Percentiles rank a stretch among this genome's conserved stretches.
phyloP scores from a whole-genome alignment of 1,140 invertebrate species.

The Atta colombica region DNA sequence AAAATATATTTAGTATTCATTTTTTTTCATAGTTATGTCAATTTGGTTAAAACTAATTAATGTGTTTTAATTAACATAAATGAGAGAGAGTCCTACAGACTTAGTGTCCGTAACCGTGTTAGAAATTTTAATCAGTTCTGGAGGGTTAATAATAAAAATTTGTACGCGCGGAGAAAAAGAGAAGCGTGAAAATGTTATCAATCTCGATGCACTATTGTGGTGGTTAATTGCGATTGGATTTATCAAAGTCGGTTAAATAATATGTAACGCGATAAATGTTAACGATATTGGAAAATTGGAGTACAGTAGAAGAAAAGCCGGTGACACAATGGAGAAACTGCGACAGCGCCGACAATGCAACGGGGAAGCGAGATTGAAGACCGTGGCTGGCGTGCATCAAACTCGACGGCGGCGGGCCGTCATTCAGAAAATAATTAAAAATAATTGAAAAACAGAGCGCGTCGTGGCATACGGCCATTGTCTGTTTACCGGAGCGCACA shows the following conservation, averaged over 20 bases:
- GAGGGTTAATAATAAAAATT: not conserved
- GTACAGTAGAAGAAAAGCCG: slow-evolving; percentile 44
- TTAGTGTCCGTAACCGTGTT: no score
- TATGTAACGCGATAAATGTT: slow-evolving; percentile 26
- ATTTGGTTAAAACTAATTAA: no score
- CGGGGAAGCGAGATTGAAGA: slow-evolving; percentile 28
- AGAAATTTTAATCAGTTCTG: no score
- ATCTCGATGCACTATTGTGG: not conserved
- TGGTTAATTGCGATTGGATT: slow-evolving; percentile 16
- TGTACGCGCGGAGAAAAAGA: not conserved
- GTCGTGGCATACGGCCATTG: slow-evolving; percentile 60
- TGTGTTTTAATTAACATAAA: no score
- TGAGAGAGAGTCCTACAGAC: no score
- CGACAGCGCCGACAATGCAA: slow-evolving; percentile 43
- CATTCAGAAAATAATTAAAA: slow-evolving; percentile 83
- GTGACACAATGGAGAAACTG: slow-evolving; percentile 45
- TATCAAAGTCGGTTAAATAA: not conserved
- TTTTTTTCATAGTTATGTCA: no score
- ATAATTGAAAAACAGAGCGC: slow-evolving; percentile 78
- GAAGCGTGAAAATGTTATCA: not conserved
- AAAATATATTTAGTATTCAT: no score
- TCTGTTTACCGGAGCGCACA: slow-evolving; percentile 60
- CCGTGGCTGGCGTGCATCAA: slow-evolving; percentile 56
- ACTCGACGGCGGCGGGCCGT: slow-evolving; percentile 61
- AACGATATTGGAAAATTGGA: slow-evolving; percentile 51